phyloP scores from a whole-genome alignment of 2,113 vertebrate genomes.

The Stigmatopora nigra region DNA sequence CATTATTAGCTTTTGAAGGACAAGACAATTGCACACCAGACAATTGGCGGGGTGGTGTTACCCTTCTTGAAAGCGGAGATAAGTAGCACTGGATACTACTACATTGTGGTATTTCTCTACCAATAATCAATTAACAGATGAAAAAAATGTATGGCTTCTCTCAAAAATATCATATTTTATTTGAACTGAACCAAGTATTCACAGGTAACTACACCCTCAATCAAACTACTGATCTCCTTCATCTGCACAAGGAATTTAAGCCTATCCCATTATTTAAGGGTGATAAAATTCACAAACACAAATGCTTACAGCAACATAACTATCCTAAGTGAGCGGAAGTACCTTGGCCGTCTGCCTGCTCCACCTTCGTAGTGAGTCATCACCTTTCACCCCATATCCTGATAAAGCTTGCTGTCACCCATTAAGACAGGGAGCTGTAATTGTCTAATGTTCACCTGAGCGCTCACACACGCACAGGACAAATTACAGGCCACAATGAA shows the following conservation, averaged over 20 bases:
- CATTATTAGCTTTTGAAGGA: conserved; percentile 61
- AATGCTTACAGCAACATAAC: conserved; percentile 13
- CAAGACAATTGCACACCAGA: conserved; percentile 31
- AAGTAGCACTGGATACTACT: conserved; percentile 1
- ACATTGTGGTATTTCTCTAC: background rate
- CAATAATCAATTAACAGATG: background rate
- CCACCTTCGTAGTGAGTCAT: conserved; percentile 25
- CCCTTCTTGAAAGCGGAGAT: conserved; percentile 14
- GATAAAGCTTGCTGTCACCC: conserved; percentile 17
- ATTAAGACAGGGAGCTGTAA: conserved; percentile 44
- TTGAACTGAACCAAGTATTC: too few relatives aligned
- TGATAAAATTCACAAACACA: conserved; percentile 12
- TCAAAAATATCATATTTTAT: background rate
- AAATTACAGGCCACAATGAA: conserved; percentile 63
- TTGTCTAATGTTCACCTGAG: conserved; percentile 55
- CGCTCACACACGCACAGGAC: conserved; percentile 26
- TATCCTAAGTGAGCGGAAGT: background rate
- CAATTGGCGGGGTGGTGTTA: conserved; percentile 14
- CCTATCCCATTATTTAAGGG: too few relatives aligned
- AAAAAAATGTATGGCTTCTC: background rate
- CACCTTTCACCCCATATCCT: conserved; percentile 38
- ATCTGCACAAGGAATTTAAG: too few relatives aligned
- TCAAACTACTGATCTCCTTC: too few relatives aligned
- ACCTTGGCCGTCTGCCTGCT: conserved; percentile 4
- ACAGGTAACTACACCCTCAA: too few relatives aligned